Evolutionary conservation across 2,888 invertebrate species (phyloP).

Genomic region (Protula sp.): DNA sequence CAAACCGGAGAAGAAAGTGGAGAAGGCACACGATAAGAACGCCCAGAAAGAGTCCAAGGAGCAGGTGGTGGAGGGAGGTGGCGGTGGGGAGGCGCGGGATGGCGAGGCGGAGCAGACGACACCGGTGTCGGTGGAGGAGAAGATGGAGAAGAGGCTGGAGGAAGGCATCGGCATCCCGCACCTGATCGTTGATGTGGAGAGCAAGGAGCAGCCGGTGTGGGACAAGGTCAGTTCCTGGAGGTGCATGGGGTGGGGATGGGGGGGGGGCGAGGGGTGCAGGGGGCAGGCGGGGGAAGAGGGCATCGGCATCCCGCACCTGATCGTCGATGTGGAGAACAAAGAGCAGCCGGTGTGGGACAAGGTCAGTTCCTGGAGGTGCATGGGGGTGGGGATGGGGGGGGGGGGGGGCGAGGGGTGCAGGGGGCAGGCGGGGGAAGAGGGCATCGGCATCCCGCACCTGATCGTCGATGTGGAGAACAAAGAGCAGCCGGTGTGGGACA

Average conservation of each 20-base stretch:
- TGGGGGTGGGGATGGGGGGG: no score
- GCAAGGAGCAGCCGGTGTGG: background rate
- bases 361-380: no score
- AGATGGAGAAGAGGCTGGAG: conserved; percentile 27
- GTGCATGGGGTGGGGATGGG: no score
- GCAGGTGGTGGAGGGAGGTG: conserved; percentile 16
- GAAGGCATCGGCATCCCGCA: conserved; percentile 46
- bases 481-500: conserved; percentile 11
- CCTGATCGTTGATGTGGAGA: conserved; percentile 33
- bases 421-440: no score
- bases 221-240: no score
- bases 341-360: background rate
- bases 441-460: conserved; percentile 45
- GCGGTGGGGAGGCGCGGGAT: conserved; percentile 16
- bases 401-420: no score
- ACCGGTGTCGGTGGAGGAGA: conserved; percentile 29
- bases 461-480: conserved; percentile 35
- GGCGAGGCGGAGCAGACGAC: conserved; percentile 9
- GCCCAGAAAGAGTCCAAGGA: conserved; percentile 35
- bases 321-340: conserved; percentile 30
- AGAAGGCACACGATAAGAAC: conserved; percentile 35
- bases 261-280: no score
- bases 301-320: conserved; percentile 44
- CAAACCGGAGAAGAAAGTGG: conserved; percentile 31
- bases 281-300: no score